A percentile compares a stretch with the other conserved stretches of the same genome.
phyloP scores from a whole-genome alignment of 2,888 invertebrate species.

The Pterostichus madidus region DNA sequence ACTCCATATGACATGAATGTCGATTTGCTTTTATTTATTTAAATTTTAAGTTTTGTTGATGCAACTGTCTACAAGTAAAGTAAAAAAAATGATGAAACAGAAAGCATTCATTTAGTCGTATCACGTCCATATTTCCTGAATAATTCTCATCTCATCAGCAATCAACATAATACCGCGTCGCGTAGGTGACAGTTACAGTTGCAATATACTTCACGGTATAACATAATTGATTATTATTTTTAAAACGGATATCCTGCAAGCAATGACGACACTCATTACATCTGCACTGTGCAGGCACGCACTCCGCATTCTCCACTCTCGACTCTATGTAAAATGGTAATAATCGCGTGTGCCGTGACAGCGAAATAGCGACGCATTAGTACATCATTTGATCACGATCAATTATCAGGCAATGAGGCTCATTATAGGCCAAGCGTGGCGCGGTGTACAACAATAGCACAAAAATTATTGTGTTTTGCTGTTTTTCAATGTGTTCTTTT shows the following conservation, averaged over 20 bases:
- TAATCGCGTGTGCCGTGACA: conserved; percentile 13
- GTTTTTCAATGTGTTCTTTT: conserved; percentile 53
- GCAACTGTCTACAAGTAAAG: too few species aligned
- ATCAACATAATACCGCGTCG: conserved; percentile 15
- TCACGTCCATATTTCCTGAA: conserved; percentile 16
- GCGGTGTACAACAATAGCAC: conserved; percentile 30
- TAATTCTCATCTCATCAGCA: neutral
- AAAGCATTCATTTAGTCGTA: neutral
- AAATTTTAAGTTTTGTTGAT: too few species aligned
- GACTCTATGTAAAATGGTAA: neutral
- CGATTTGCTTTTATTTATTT: too few species aligned
- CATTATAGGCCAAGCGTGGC: conserved; percentile 54
- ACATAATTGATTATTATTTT: conserved; percentile 62
- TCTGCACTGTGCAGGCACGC: neutral
- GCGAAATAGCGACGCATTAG: conserved; percentile 17
- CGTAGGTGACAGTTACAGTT: conserved; percentile 20
- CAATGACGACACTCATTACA: conserved; percentile 38
- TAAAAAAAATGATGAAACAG: too few species aligned
- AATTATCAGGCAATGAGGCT: conserved; percentile 53
- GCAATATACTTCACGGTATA: conserved; percentile 41
- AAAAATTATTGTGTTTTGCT: conserved; percentile 54
- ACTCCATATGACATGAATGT: too few species aligned
- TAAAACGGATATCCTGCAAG: conserved; percentile 60
- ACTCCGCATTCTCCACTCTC: too few species aligned
- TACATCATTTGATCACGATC: conserved; percentile 56